phyloP scores from a whole-genome alignment of 2,888 invertebrate species.

The Dicyrtoma fusca region DNA sequence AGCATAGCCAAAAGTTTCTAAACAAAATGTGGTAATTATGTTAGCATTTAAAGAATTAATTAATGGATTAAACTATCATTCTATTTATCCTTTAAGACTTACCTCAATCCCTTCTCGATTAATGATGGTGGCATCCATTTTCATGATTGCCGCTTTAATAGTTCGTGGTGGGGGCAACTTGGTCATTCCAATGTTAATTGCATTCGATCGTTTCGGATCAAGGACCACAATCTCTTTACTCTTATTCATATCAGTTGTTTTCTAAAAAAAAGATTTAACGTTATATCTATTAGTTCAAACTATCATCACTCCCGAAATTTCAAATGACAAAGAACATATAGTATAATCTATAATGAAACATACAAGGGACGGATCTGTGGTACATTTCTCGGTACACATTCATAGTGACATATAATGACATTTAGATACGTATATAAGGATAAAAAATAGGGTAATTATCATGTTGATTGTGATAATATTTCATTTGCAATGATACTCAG shows the following conservation, averaged over 20 bases:
- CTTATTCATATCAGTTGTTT: constrained; percentile 80
- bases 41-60: not conserved
- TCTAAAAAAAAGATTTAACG: constrained; percentile 65
- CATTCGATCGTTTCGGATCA: constrained; percentile 96
- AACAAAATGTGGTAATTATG: not conserved
- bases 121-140: constrained; percentile 98
- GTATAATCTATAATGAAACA: too few species aligned
- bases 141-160: constrained; percentile 97
- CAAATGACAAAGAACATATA: too few species aligned
- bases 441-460: too few species aligned
- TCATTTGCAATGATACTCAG: too few species aligned
- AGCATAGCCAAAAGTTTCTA: constrained; percentile 94
- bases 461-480: too few species aligned
- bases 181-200: constrained; percentile 99
- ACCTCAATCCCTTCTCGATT: constrained; percentile 96
- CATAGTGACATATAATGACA: too few species aligned
- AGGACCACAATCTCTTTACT: constrained; percentile 92
- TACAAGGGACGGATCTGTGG: too few species aligned
- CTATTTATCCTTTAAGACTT: constrained; percentile 40
- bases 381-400: too few species aligned
- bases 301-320: too few species aligned
- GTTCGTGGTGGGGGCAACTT: constrained; percentile 96
- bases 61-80: not conserved
- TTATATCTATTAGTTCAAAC: too few species aligned
- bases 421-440: too few species aligned